These are phyloP conservation scores for Drosophila lowei DNA, from an alignment of 1,140 invertebrate species.

Conservation along the genomic window DNA sequence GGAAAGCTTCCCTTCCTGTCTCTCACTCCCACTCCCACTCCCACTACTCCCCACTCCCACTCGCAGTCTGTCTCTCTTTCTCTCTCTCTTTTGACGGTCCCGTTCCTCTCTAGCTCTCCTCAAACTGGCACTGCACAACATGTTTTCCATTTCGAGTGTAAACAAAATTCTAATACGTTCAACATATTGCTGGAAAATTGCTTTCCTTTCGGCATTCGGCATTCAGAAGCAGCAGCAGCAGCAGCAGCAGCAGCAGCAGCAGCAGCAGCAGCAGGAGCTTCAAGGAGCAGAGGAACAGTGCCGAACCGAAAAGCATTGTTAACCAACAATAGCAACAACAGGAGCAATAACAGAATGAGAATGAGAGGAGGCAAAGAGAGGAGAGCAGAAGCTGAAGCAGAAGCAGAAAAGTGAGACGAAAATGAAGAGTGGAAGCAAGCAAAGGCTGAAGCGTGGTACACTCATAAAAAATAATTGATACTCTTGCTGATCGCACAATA, in stretches of 20 bases:
- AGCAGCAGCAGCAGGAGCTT: conserved; percentile 32
- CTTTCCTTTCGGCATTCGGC: conserved; percentile 77
- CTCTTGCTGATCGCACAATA: no score
- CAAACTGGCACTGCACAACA: conserved; percentile 75
- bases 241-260: conserved; percentile 32
- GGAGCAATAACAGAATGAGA: conserved; percentile 7
- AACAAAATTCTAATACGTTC: conserved; percentile 81
- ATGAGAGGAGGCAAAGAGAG: conserved; percentile 1
- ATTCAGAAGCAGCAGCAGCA: conserved; percentile 43
- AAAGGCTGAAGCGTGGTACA: not conserved
- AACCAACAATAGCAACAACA: conserved; percentile 71
- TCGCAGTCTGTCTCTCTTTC: not conserved
- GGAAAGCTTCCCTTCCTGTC: conserved; percentile 14
- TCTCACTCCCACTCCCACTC: conserved; percentile 6
- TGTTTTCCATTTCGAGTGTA: conserved; percentile 81
- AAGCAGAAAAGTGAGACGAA: no score
- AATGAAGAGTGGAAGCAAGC: not conserved
- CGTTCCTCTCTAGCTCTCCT: conserved; percentile 5
- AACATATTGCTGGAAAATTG: conserved; percentile 81
- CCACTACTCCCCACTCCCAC: conserved; percentile 5
- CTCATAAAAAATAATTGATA: no score
- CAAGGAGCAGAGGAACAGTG: conserved; percentile 37
- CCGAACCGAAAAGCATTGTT: conserved; percentile 73
- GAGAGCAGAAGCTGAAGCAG: not conserved
- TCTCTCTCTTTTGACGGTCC: no score